Evolutionary conservation across 2,888 invertebrate genomes (phyloP).

Genomic region (Drosophila fulvimacula): DNA sequence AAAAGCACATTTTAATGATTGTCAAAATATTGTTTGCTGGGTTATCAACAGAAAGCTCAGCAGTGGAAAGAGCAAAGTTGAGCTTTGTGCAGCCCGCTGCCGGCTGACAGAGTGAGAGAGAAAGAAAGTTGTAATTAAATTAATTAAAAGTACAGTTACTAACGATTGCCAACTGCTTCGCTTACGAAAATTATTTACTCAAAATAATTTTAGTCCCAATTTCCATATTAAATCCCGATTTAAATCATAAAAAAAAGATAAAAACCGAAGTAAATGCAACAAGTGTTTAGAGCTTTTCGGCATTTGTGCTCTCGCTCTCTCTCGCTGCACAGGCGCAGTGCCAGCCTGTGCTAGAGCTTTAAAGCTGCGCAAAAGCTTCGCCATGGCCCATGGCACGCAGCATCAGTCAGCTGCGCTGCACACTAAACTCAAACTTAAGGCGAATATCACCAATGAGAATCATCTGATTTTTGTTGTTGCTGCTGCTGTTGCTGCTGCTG

Average conservation of each 20-base stretch:
- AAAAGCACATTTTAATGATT: conserved; percentile 18
- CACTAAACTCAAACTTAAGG: conserved; percentile 36
- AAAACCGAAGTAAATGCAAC: conserved; percentile 19
- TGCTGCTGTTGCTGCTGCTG: conserved; percentile 17
- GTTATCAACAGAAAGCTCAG: conserved; percentile 35
- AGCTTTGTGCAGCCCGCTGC: conserved; percentile 41
- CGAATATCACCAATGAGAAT: conserved; percentile 52
- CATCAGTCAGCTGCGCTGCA: conserved; percentile 67
- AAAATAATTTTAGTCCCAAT: not conserved
- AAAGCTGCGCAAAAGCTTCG: conserved; percentile 30
- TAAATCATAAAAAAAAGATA: not conserved
- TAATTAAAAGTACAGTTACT: not conserved
- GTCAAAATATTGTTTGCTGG: conserved; percentile 37
- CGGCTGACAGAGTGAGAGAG: not conserved
- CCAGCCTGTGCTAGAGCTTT: conserved; percentile 14
- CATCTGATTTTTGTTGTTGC: conserved; percentile 78
- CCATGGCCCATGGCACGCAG: conserved; percentile 35
- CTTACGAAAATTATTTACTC: accelerated
- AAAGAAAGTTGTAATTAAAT: not conserved
- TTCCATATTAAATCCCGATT: not conserved
- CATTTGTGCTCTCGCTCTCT: not conserved
- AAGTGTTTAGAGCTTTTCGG: conserved; percentile 24
- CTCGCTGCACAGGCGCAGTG: conserved; percentile 36
- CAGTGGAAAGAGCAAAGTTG: not conserved
- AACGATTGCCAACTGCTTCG: not conserved